Conservation (phyloP, 2,113 vertebrate genomes). For the Gymnorhina tibicen region DNA sequence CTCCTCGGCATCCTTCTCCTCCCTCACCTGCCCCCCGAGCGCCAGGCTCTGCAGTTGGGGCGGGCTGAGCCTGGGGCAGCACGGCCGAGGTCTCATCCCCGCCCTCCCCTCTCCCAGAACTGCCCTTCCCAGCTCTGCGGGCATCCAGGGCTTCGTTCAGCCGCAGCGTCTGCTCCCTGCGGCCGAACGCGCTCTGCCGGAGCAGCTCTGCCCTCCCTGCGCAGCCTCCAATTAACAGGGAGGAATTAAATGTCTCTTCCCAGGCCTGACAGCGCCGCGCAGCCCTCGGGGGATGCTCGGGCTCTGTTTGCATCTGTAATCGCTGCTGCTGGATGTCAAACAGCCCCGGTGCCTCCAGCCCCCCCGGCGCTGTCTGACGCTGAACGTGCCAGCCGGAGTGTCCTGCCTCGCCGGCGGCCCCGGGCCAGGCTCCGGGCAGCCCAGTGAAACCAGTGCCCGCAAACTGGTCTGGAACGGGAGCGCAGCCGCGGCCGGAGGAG, state of each 20-base stretch:
- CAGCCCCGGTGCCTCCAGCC: not conserved
- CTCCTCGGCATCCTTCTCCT: fast-evolving
- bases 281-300: not conserved
- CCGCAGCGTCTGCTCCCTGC: not conserved
- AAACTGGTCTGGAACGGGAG: not conserved
- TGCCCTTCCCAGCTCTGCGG: not conserved
- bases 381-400: fast-evolving
- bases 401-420: not conserved
- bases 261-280: not conserved
- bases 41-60: fast-evolving
- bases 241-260: not conserved
- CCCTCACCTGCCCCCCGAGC: not conserved
- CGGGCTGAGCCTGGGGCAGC: not conserved
- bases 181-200: not conserved
- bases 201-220: not conserved
- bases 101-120: not conserved
- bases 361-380: not conserved
- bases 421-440: not conserved
- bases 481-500: not conserved
- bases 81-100: not conserved
- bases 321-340: not conserved
- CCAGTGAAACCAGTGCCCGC: not conserved
- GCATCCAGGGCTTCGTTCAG: fast-evolving
- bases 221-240: not conserved
- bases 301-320: not conserved